A percentile compares a stretch with the other conserved stretches of the same genome.
Evolutionary conservation across 2,797 vertebrate genomes (phyloP).

Genomic region (Neosilurus mollespiculum): DNA sequence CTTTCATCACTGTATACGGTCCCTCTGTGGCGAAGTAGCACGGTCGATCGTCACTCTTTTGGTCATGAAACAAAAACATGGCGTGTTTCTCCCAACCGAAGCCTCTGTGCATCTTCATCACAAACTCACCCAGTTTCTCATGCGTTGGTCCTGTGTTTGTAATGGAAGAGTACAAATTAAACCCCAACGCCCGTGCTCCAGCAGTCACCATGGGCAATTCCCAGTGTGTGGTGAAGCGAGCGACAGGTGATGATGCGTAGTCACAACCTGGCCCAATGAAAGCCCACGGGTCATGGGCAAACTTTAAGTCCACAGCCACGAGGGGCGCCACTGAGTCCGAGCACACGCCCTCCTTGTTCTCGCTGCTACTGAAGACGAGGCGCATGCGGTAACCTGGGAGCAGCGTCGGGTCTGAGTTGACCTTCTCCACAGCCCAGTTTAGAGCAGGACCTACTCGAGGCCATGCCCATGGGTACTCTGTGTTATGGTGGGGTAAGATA

Average conservation of each 20-base stretch:
- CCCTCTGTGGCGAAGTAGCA: slow-evolving; percentile 86
- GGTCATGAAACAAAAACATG: slow-evolving; percentile 78
- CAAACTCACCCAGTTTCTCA: slow-evolving; percentile 82
- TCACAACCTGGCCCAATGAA: slow-evolving; percentile 87
- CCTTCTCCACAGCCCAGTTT: slow-evolving; percentile 67
- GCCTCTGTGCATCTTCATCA: slow-evolving; percentile 71
- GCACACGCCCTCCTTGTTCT: slow-evolving; percentile 76
- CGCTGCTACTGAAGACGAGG: slow-evolving; percentile 77
- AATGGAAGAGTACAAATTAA: slow-evolving; percentile 68
- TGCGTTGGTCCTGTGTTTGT: slow-evolving; percentile 85
- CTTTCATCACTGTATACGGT: slow-evolving; percentile 66
- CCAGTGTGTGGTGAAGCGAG: slow-evolving; percentile 85
- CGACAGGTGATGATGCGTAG: slow-evolving; percentile 82
- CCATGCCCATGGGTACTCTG: slow-evolving; percentile 88
- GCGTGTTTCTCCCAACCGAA: slow-evolving; percentile 79
- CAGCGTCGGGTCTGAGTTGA: slow-evolving; percentile 70
- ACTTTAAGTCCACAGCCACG: slow-evolving; percentile 81
- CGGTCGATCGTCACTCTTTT: slow-evolving; percentile 72
- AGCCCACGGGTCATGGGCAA: slow-evolving; percentile 75
- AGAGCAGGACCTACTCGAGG: slow-evolving; percentile 84
- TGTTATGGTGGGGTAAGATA: slow-evolving; percentile 81
- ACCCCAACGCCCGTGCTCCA: slow-evolving; percentile 78
- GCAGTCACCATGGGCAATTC: slow-evolving; percentile 84
- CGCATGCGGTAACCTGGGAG: slow-evolving; percentile 71
- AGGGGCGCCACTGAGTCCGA: slow-evolving; percentile 82